These are phyloP conservation scores for Trichacis sp. DNA, from an alignment of 2,888 invertebrate species.

Conservation along the genomic window DNA sequence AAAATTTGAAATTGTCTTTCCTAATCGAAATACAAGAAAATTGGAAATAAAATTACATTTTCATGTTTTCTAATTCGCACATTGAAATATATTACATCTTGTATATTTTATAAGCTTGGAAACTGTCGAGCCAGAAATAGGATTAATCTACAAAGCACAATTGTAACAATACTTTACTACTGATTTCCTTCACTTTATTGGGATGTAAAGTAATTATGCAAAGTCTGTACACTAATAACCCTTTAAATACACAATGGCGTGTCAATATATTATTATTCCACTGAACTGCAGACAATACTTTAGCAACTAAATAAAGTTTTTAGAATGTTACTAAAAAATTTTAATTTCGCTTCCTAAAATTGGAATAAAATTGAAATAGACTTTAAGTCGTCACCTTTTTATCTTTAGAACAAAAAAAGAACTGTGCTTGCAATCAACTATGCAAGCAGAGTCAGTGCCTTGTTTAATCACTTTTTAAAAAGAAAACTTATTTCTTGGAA, in stretches of 20 bases:
- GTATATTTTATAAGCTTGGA: not conserved
- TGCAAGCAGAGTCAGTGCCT: no score
- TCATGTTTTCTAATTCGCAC: not conserved
- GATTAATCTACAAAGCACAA: not conserved
- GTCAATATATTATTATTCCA: constrained; percentile 57
- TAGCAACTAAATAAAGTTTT: not conserved
- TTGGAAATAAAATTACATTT: not conserved
- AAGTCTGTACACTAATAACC: constrained; percentile 64
- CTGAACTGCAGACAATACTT: not conserved
- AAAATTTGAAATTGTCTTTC: not conserved
- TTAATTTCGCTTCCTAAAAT: not conserved
- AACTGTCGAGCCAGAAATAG: not conserved
- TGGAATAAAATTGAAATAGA: no score
- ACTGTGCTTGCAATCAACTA: no score
- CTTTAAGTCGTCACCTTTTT: no score
- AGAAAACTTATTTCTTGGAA: constrained; percentile 17
- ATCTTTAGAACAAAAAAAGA: no score
- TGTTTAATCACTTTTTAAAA: no score
- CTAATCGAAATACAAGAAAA: not conserved
- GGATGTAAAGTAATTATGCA: not conserved
- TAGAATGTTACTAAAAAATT: not conserved
- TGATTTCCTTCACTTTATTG: not conserved
- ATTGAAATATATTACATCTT: not conserved
- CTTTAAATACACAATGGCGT: constrained; percentile 64
- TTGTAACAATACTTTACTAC: not conserved